A percentile compares a stretch with the other conserved stretches of the same genome.
These are phyloP conservation scores for Cataglyphis altisquamis DNA, from an alignment of 2,888 invertebrate genomes.

Conservation along the genomic window DNA sequence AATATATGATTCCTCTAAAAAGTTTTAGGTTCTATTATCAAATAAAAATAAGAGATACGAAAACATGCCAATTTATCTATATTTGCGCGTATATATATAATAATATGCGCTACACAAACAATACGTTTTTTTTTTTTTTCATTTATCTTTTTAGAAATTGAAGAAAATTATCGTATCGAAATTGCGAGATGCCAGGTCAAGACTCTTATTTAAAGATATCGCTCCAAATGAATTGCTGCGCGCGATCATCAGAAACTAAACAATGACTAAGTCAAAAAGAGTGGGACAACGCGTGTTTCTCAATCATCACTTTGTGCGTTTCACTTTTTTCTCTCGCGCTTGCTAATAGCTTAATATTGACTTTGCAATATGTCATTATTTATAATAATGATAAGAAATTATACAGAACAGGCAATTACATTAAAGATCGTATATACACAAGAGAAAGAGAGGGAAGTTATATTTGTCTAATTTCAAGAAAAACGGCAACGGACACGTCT, in stretches of 20 bases:
- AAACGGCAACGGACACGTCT: constrained; percentile 4
- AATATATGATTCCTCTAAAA: not conserved
- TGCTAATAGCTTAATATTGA: not conserved
- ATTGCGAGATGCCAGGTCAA: constrained; percentile 24
- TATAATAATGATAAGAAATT: not conserved
- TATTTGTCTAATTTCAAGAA: not conserved
- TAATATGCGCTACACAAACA: not conserved
- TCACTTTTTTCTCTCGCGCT: not conserved
- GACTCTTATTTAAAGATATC: not conserved
- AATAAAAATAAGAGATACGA: not conserved
- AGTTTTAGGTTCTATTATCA: not conserved
- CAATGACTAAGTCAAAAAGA: not conserved
- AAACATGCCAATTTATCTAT: not conserved
- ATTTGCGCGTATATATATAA: not conserved
- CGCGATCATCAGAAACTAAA: constrained; percentile 15
- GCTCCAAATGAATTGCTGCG: not conserved
- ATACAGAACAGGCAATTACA: not conserved
- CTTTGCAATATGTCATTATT: not conserved
- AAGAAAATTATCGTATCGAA: constrained; percentile 23
- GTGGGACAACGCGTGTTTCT: not conserved
- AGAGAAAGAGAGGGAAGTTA: too few species aligned
- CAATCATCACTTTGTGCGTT: not conserved
- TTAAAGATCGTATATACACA: not conserved
- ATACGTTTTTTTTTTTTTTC: not conserved
- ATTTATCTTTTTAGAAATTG: not conserved